These are phyloP conservation scores for Trileptium ribeirensis DNA, from an alignment of 2,888 invertebrate genomes.

Conservation along the genomic window DNA sequence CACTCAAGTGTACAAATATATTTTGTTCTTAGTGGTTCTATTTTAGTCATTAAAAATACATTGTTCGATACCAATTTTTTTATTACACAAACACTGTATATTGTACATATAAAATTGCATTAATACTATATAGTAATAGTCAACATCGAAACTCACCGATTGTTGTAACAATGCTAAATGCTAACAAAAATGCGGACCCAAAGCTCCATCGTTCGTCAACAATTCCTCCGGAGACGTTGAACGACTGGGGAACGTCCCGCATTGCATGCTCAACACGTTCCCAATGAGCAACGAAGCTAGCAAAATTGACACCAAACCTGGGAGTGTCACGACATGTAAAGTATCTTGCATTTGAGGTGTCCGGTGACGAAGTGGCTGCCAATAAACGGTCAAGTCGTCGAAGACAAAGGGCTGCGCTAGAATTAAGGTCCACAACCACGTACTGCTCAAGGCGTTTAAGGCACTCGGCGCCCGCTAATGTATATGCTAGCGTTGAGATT, in stretches of 20 bases:
- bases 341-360: background rate
- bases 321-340: too few species aligned
- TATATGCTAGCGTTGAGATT: background rate
- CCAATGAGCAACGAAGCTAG: background rate
- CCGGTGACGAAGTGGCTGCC: background rate
- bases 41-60: too few species aligned
- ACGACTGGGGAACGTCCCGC: background rate
- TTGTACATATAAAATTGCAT: too few species aligned
- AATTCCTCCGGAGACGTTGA: background rate
- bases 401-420: background rate
- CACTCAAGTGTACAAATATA: too few species aligned
- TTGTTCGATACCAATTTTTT: too few species aligned
- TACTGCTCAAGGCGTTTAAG: background rate
- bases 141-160: too few species aligned
- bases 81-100: too few species aligned
- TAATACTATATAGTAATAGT: too few species aligned
- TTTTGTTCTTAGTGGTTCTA: too few species aligned
- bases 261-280: background rate
- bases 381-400: background rate
- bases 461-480: background rate
- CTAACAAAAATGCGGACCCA: background rate
- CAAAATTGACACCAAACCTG: background rate
- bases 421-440: background rate
- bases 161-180: background rate
- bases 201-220: background rate